Base-by-base conservation (phyloP, 2,888 invertebrate species). In the Agonopterix arenella region DNA sequence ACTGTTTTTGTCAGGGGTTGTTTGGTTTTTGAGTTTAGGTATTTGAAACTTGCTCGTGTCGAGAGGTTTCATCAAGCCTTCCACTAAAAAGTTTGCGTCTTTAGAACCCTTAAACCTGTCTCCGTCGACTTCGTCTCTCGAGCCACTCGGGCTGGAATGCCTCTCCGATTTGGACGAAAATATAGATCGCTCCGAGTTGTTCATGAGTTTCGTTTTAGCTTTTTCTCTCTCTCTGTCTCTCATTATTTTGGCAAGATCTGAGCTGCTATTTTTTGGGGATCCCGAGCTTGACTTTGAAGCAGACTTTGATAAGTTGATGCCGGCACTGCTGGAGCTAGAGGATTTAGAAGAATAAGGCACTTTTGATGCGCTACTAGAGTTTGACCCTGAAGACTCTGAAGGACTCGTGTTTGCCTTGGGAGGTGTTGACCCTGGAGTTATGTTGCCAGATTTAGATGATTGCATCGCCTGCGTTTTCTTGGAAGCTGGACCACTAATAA, bases 31-130 rank as follows among this genome's bases (percentile, higher is more conserved):
- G 52, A 96, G 75, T 80, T 96, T 96, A 0, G 96, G 96, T 66
- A 96, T 96, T 86, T 96, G 96, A 83, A 96, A 96, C 68, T 95
- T 96, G 51, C 94, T 94, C 50, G 93, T 93, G 64, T 96, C 93
- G 38, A 94, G 77, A 8, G 94, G 93, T 67, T 95, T 96, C 64
- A 94, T 94, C 50, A 95, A 85, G 8, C 95, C 93, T 66, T 95
- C 95, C 65, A 94, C 92, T 48, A 92, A 84, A 58, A 92, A 89
- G 49, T 91, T 91, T 11, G 93, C 90, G 2, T 93, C 92, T 74
- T 92, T 92, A 1, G 90, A 76, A 50, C 80, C 67, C 68, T 95
- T 95, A 65, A 91, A 93, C 41, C 91, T 80, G 49, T 92, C 92
- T 41, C 90, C 90, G 48, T 93, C 93, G 28, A 90, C 85, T 49